Base-by-base conservation (phyloP, 2,888 invertebrate genomes). In the Bombylius major region DNA sequence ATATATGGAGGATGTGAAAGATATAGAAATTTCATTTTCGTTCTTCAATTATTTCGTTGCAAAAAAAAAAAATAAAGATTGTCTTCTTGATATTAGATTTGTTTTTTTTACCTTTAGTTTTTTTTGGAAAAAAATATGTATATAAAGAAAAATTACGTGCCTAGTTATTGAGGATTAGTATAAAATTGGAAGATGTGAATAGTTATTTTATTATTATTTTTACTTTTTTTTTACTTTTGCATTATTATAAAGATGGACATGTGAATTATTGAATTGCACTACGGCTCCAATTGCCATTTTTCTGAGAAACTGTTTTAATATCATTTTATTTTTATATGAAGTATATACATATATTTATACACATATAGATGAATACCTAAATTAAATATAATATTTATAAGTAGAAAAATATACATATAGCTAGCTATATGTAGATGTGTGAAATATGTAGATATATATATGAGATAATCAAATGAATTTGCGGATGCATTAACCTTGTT, bases 401-500 rank as follows among this genome's bases (percentile, higher is more conserved):
- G 8, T 11, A 11, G 11, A 11, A 42, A 42, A 11, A 42, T 11
- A 11, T 42, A 42, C 39, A 42, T 42, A 42, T 5, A 42, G 4
- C 4, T 42, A 4, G 1, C 4, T 11, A 42, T 36, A 42, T 42
- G 39, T 42, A 11, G 12, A 36, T 36, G 36, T 36, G 9, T 36
- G 36, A 36, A 8, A 8, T 6, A 8, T 36, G 36, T 36, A 36
- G 9, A 36, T 36, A 36, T 36, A 9, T 36, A 36, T 36, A 9
- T 42, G 5, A n/a, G 45, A 12, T 45, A 55, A 55, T 55, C 55
- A 55, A 55, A 55, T 55, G 55, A 50, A 55, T 55, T 55, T 55
- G 55, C 45, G 46, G 47, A 46, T 55, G 47, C 51, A 55, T 55
- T 55, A 62, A 61, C 60, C 63, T 62, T 64, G 64, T 63, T 62